Conservation (phyloP, 2,888 invertebrate genomes). For the Phania funesta region DNA sequence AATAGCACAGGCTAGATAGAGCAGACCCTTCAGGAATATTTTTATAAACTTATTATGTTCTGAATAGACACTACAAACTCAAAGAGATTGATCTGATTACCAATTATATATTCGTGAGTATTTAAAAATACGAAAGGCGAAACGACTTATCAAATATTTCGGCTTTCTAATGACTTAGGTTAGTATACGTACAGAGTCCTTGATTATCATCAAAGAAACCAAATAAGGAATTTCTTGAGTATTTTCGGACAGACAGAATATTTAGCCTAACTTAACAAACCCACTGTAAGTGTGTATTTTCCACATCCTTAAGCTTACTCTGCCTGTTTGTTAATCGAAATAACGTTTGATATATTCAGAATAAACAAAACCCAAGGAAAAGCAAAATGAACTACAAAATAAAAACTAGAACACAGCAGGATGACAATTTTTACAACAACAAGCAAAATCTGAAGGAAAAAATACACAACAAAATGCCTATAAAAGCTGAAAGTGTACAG, state of each 20-base stretch:
- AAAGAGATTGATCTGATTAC: too few species aligned
- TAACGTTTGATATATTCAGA: conserved; percentile 39
- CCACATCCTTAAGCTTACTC: conserved; percentile 7
- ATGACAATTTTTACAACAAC: conserved; percentile 72
- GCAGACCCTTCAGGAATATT: too few species aligned
- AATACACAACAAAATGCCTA: conserved; percentile 53
- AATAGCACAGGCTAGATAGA: too few species aligned
- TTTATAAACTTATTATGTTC: too few species aligned
- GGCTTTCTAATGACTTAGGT: too few species aligned
- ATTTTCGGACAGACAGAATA: too few species aligned
- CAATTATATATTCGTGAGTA: too few species aligned
- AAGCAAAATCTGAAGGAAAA: neutral
- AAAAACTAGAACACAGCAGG: conserved; percentile 77
- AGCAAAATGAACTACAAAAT: conserved; percentile 56
- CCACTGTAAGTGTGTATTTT: conserved; percentile 3
- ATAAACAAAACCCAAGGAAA: conserved; percentile 25
- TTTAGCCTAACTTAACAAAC: neutral
- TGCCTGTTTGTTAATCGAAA: conserved; percentile 44
- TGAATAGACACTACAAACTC: too few species aligned
- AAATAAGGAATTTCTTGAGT: neutral
- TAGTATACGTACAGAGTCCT: too few species aligned
- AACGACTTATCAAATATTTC: too few species aligned
- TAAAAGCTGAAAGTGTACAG: conserved; percentile 60
- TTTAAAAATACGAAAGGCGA: too few species aligned
- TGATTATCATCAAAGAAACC: too few species aligned